These are phyloP conservation scores for Hapalemur alaotrensis DNA, from an alignment of 2,797 vertebrate genomes.

Conservation along the genomic window DNA sequence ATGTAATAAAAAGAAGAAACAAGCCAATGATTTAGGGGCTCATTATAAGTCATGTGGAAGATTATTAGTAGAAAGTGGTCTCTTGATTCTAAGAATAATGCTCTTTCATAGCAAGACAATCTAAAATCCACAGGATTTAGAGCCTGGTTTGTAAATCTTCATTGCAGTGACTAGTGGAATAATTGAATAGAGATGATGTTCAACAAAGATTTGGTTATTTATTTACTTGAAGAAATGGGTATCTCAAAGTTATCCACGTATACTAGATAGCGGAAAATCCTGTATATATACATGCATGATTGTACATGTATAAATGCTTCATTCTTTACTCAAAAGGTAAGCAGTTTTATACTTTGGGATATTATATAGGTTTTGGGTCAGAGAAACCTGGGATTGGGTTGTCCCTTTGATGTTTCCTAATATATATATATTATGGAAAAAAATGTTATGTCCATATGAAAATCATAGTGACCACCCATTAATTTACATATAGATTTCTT, in stretches of 20 bases:
- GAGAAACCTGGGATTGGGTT: not conserved
- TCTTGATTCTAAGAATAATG: not conserved
- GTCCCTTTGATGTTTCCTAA: not conserved
- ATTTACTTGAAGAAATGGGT: not conserved
- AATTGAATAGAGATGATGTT: not conserved
- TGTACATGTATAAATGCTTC: not conserved
- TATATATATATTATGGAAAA: not conserved
- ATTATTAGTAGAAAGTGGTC: not conserved
- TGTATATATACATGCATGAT: not conserved
- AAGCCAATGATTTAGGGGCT: not conserved
- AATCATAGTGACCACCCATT: not conserved
- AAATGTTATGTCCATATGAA: not conserved
- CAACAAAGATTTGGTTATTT: not conserved
- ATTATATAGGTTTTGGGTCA: not conserved
- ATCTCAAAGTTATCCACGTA: not conserved
- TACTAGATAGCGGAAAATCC: not conserved
- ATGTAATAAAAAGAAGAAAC: not conserved
- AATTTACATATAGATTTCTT: not conserved
- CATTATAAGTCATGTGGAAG: not conserved
- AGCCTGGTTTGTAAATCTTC: not conserved
- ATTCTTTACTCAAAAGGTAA: not conserved
- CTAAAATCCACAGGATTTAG: not conserved
- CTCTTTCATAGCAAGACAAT: not conserved
- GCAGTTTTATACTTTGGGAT: not conserved
- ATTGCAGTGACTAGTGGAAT: not conserved